Percentiles rank a stretch among this genome's conserved stretches.
These are phyloP conservation scores for Pachyuromys duprasi DNA, from an alignment of 2,797 vertebrate genomes.

Conservation along the genomic window DNA sequence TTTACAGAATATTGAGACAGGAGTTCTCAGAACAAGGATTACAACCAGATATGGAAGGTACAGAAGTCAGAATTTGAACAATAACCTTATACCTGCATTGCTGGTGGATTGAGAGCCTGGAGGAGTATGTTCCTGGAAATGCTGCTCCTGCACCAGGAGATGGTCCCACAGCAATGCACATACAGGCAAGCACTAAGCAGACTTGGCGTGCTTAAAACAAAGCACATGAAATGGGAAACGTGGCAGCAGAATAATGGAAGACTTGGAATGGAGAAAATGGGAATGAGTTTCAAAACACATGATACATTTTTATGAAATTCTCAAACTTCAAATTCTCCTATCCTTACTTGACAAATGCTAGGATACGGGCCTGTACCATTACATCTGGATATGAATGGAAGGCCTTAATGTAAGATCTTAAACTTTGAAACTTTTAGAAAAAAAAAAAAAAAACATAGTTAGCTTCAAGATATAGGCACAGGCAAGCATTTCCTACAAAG, in stretches of 20 bases:
- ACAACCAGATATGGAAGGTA: too few relatives aligned
- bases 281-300: not conserved
- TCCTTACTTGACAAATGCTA: not conserved
- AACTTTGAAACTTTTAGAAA: not conserved
- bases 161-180: not conserved
- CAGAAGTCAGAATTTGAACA: too few relatives aligned
- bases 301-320: not conserved
- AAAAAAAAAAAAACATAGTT: not conserved
- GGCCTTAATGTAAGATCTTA: not conserved
- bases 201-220: not conserved
- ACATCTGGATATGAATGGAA: not conserved
- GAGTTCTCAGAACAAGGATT: too few relatives aligned
- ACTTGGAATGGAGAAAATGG: not conserved
- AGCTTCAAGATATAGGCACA: not conserved
- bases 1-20: too few relatives aligned
- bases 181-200: not conserved
- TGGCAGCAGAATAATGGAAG: not conserved
- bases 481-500: not conserved
- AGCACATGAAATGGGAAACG: too few relatives aligned
- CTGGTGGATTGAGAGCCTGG: not conserved
- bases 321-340: not conserved
- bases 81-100: too few relatives aligned
- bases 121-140: not conserved
- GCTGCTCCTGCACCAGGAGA: not conserved
- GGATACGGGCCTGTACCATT: not conserved